Percentiles rank a stretch among this genome's conserved stretches.
Conservation (phyloP, 1,140 invertebrate species). For the Melipona quadrifasciata region DNA sequence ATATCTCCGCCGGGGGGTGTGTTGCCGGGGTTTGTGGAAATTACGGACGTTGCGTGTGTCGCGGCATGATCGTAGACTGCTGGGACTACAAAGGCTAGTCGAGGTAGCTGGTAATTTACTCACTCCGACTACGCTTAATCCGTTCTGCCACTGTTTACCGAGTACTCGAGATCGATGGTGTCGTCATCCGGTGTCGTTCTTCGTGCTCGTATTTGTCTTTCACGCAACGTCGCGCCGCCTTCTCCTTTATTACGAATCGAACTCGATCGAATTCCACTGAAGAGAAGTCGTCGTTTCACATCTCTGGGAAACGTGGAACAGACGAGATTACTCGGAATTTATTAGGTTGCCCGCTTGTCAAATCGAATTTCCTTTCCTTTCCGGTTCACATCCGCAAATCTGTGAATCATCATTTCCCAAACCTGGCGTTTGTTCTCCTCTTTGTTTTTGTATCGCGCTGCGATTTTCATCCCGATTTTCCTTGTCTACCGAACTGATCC, state of each 20-base stretch:
- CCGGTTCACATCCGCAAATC: conserved; percentile 48
- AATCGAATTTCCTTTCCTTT: conserved; percentile 70
- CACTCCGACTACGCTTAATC: conserved; percentile 43
- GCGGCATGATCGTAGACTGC: conserved; percentile 59
- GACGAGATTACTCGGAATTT: conserved; percentile 53
- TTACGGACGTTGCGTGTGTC: conserved; percentile 60
- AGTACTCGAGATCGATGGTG: conserved; percentile 20
- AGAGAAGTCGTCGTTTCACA: not conserved
- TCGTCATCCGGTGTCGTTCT: not conserved
- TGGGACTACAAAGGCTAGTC: conserved; percentile 59
- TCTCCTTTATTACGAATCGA: no score
- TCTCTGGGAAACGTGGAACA: not conserved
- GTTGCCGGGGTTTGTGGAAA: not conserved
- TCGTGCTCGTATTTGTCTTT: not conserved
- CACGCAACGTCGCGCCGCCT: no score
- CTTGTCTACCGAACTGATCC: not conserved
- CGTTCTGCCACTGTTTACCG: conserved; percentile 32
- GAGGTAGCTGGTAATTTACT: conserved; percentile 68
- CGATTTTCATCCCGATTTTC: conserved; percentile 33
- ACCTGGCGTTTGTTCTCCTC: not conserved
- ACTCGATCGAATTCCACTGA: not conserved
- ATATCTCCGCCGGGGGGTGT: conserved; percentile 3
- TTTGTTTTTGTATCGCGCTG: conserved; percentile 17
- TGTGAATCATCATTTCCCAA: conserved; percentile 39
- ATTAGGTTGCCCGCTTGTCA: conserved; percentile 61